Base-by-base conservation (phyloP, 2,113 vertebrate species). In the Agelaius tricolor region DNA sequence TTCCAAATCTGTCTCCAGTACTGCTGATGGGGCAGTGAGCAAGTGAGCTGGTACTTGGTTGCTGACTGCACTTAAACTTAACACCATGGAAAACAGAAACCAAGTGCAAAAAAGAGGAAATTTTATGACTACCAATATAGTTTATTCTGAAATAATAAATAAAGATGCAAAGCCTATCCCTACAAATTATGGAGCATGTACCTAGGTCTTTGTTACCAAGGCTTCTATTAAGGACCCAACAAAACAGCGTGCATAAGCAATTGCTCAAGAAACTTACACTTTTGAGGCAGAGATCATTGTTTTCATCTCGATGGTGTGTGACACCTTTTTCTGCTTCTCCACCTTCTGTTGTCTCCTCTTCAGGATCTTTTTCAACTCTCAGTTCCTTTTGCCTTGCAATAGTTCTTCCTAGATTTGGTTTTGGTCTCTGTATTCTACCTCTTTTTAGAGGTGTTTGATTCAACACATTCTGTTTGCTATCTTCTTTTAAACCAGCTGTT, bases 371-470 rank as follows among this genome's bases (percentile, higher is more conserved):
- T 49, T 85, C 66, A 67, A n/a, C 59, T 85, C 15, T 18, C 17
- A 55, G 16, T 30, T 75, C 75, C 89, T 95, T 96, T 13, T 89
- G 96, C 87, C 77, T 97, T 83, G 66, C 87, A 94, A 78, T 10
- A 74, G 59, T 63, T 85, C 88, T 96, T 94, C 65, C 83, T 65
- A 98, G 24, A 81, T 98, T 98, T 88, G 97, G 98, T 83, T 96
- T 97, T 73, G 92, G 97, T 86, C 91, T 98, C 75, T 95, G 97
- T 41, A 96, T 15, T 91, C 94, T 96, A 74, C 96, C 84, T 86
- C 97, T 97, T 67, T 52, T 87, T 73, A 96, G 43, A 63, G 35
- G 79, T 13, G 68, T 2, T 92, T 94, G 94, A 96, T 96, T 97
- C 35, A 94, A 67, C 47, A 75, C 15, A 35, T 80, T 88, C 37